A percentile compares a stretch with the other conserved stretches of the same genome.
These are phyloP conservation scores for Triplophysa yarkandensis DNA, from an alignment of 2,797 vertebrate genomes.

Conservation along the genomic window DNA sequence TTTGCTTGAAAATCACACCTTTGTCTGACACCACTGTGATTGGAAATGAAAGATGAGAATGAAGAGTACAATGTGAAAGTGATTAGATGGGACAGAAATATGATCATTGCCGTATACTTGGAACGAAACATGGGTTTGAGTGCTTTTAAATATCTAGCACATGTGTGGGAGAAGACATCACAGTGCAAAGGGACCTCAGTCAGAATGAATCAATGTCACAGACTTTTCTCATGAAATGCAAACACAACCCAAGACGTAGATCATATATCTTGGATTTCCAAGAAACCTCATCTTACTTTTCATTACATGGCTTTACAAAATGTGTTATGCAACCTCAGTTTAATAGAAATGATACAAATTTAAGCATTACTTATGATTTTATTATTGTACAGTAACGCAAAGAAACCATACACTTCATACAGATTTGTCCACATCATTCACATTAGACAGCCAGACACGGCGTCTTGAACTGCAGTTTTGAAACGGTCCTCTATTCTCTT, in stretches of 20 bases:
- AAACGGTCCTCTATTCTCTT: conserved; percentile 54
- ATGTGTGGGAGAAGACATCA: conserved; percentile 75
- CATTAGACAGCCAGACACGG: conserved; percentile 10
- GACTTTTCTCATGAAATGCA: conserved; percentile 42
- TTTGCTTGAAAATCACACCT: conserved; percentile 29
- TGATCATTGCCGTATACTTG: conserved; percentile 66
- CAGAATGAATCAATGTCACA: conserved; percentile 73
- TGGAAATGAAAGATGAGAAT: conserved; percentile 36
- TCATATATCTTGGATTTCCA: conserved; percentile 16
- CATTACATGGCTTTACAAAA: neutral
- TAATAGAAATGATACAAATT: neutral
- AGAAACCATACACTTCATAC: neutral
- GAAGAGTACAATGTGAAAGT: conserved; percentile 56
- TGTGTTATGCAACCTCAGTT: conserved; percentile 10
- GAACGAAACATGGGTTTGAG: conserved; percentile 69
- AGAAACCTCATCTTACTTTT: neutral
- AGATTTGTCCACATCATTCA: conserved; percentile 1
- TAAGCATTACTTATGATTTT: neutral
- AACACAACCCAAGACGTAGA: conserved; percentile 22
- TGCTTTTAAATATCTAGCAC: conserved; percentile 69
- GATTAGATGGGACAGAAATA: conserved; percentile 67
- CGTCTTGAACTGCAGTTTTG: neutral
- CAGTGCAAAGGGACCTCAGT: conserved; percentile 63
- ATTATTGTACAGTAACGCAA: conserved; percentile 16
- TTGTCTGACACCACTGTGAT: conserved; percentile 24